Conservation (phyloP, 2,113 vertebrate species). For the Passer montanus region DNA sequence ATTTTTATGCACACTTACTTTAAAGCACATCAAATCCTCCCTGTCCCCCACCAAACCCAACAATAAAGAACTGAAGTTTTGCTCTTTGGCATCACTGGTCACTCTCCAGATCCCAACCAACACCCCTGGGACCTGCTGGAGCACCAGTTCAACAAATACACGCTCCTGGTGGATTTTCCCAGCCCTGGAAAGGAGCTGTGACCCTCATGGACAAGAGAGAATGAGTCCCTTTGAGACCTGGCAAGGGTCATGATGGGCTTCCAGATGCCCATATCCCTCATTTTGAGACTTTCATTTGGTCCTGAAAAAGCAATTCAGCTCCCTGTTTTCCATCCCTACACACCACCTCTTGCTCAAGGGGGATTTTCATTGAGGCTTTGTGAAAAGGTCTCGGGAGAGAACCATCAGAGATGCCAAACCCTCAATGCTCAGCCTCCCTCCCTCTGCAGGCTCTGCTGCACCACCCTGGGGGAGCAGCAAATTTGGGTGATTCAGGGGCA, state of each 20-base stretch:
- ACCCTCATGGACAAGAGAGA: background rate
- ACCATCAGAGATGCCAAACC: background rate
- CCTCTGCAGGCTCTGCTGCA: background rate
- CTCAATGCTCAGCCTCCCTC: background rate
- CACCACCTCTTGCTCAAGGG: background rate
- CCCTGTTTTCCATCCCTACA: background rate
- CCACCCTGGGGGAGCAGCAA: background rate
- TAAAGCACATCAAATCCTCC: background rate
- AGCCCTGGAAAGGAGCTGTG: background rate
- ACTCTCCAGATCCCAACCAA: background rate
- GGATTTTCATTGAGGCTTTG: background rate
- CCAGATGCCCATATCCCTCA: rapidly evolving
- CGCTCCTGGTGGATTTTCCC: background rate
- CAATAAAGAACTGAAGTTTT: background rate
- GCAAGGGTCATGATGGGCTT: background rate
- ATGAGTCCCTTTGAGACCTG: background rate
- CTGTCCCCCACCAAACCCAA: background rate
- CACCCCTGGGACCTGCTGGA: background rate
- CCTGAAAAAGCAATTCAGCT: background rate
- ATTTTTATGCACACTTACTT: background rate
- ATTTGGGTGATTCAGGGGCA: background rate
- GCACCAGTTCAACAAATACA: background rate
- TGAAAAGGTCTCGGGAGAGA: rapidly evolving
- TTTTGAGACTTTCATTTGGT: rapidly evolving
- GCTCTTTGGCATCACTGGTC: background rate